Conservation (phyloP, 2,113 vertebrate species). For the Microtus pennsylvanicus region DNA sequence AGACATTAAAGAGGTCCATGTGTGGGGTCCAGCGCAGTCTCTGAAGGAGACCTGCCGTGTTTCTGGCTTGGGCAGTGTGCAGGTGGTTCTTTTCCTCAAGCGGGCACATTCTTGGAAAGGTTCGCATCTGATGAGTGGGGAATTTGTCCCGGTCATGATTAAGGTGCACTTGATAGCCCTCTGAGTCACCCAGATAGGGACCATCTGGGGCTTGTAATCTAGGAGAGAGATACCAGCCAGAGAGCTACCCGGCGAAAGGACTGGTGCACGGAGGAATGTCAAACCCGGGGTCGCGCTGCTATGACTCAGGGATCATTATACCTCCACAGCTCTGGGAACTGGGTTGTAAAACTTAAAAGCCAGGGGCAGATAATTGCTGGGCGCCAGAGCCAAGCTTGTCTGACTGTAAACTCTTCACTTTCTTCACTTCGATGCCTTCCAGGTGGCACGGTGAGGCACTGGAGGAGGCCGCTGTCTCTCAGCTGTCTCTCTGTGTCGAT, state of each 20-base stretch:
- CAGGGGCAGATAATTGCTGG: background rate
- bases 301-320: slow-evolving; percentile 61
- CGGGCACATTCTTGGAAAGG: background rate
- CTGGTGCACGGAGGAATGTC: background rate
- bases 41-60: background rate
- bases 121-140: background rate
- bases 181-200: background rate
- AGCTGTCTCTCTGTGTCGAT: background rate
- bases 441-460: background rate
- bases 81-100: background rate
- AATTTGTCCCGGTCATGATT: background rate
- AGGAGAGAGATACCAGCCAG: background rate
- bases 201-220: background rate
- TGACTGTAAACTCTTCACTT: background rate
- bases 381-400: slow-evolving; percentile 58
- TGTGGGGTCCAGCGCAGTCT: background rate
- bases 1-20: background rate
- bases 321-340: slow-evolving; percentile 44
- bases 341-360: background rate
- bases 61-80: background rate
- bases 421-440: background rate
- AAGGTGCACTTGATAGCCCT: background rate
- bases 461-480: background rate
- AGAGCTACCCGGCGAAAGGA: background rate
- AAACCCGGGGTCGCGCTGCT: background rate